Evolutionary conservation across 2,113 vertebrate genomes (phyloP).

Genomic region (Nibea albiflora): DNA sequence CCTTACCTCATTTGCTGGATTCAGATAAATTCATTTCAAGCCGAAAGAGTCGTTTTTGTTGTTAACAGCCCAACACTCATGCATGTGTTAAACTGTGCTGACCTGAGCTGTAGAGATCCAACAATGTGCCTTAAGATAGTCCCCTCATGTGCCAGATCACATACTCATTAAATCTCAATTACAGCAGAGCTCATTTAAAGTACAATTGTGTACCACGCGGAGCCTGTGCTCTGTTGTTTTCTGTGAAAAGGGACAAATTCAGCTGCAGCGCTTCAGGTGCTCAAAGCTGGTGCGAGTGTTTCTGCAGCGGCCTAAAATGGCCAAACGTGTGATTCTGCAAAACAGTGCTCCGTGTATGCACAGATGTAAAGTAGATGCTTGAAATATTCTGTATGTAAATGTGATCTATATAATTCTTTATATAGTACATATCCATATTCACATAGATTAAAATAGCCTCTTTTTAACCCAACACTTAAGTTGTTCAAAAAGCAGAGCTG

Average conservation of each 20-base stretch:
- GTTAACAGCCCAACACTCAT: conserved; percentile 13
- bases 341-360: not conserved
- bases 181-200: conserved; percentile 52
- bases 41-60: not conserved
- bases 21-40: conserved; percentile 12
- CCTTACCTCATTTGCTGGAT: not conserved
- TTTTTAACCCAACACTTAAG: not conserved
- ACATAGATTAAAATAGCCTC: not conserved
- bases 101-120: conserved; percentile 52
- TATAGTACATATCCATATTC: not conserved
- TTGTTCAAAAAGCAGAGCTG: conserved; percentile 6
- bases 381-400: conserved; percentile 17
- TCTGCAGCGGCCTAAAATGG: not conserved
- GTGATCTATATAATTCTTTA: not conserved
- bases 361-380: not conserved
- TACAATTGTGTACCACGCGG: conserved; percentile 46
- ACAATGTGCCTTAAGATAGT: conserved; percentile 46
- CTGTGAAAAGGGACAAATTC: conserved; percentile 22
- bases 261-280: conserved; percentile 11
- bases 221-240: conserved; percentile 24
- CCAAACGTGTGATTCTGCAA: not conserved
- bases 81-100: conserved; percentile 55
- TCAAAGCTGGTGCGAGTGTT: not conserved
- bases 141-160: conserved; percentile 49
- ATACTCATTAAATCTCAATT: conserved; percentile 74